Base-by-base conservation (phyloP, 2,797 vertebrate species). In the Danionella dracula region DNA sequence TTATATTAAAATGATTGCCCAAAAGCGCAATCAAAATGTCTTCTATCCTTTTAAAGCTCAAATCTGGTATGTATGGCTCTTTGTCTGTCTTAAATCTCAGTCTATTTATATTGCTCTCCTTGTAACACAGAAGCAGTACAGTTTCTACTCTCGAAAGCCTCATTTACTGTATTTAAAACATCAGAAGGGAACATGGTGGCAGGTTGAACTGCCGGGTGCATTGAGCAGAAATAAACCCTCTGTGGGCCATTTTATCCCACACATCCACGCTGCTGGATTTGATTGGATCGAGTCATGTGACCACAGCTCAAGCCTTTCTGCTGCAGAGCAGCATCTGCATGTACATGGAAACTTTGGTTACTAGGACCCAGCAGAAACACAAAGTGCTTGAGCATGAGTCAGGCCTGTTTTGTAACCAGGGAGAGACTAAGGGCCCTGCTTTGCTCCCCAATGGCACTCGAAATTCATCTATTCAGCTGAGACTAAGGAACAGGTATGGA, bases 321-420 rank as follows among this genome's bases (percentile, higher is more conserved):
- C 49, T 48, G 31, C 63, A 44, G 56, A 66, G 46, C 58, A 12
- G 41, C 53, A 64, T 51, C 21, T 66, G 56, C 5, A 1, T 19
- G 35, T 59, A 55, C 7, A 21, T 61, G 45, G 50, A 60, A 17
- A 5, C 21, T 4, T 16, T 7, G 41, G 67, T 79, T 75, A 67
- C 78, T 72, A 66, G 74, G 81, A 82, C 78, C 79, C 78, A 77
- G 79, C 55, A 50, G 78, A 75, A 44, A 63, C 15, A 15, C 23
- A 13, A n/a, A 76, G 58, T 76, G 80, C 73, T 82, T 34, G 57
- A 74, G 69, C 73, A 75, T 85, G 86, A 89, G 82, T 87, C 84
- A 88, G 84, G 78, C 55, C n/a, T 74, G 77, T 87, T 86, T 80
- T 70, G 60, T 83, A 85, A 85, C 73, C 51, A 13, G 66, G 71